A percentile compares a stretch with the other conserved stretches of the same genome.
Evolutionary conservation across 1,140 invertebrate species (phyloP).

Genomic region (Littorina saxatilis): DNA sequence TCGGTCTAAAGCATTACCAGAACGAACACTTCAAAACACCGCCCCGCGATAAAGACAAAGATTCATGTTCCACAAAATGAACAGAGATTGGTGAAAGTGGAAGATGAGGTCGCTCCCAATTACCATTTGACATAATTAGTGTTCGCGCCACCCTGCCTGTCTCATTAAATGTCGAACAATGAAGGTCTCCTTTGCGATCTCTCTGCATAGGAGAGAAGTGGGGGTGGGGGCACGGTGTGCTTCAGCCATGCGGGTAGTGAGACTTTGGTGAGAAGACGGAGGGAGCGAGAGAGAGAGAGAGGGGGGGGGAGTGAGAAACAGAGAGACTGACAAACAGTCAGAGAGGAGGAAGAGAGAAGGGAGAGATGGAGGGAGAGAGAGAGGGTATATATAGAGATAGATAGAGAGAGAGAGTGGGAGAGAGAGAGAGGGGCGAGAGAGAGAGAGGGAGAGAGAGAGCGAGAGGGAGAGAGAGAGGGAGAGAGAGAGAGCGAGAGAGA

Average conservation of each 20-base stretch:
- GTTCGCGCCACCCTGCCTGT: slow-evolving; percentile 19
- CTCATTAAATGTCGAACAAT: slow-evolving; percentile 34
- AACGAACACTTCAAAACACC: too few relatives aligned
- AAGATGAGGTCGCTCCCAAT: slow-evolving; percentile 32
- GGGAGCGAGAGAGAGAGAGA: background rate
- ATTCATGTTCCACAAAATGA: too few relatives aligned
- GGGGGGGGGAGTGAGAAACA: background rate
- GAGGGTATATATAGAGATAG: too few relatives aligned
- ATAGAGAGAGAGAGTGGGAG: too few relatives aligned
- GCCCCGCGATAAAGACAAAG: too few relatives aligned
- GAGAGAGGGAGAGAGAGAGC: too few relatives aligned
- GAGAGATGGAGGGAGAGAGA: background rate
- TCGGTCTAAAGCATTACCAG: too few relatives aligned
- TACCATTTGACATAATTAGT: slow-evolving; percentile 36
- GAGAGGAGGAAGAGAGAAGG: too few relatives aligned
- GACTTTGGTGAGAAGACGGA: background rate
- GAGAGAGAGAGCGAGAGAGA: too few relatives aligned
- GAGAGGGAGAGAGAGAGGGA: too few relatives aligned
- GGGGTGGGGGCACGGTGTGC: background rate
- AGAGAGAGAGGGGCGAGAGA: too few relatives aligned
- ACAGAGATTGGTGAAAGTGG: slow-evolving; percentile 9
- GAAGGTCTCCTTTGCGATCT: background rate
- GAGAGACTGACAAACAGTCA: too few relatives aligned
- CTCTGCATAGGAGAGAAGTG: background rate
- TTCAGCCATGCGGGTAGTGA: background rate